Base-by-base conservation (phyloP, 2,113 vertebrate genomes). In the Tragulus kanchil region DNA sequence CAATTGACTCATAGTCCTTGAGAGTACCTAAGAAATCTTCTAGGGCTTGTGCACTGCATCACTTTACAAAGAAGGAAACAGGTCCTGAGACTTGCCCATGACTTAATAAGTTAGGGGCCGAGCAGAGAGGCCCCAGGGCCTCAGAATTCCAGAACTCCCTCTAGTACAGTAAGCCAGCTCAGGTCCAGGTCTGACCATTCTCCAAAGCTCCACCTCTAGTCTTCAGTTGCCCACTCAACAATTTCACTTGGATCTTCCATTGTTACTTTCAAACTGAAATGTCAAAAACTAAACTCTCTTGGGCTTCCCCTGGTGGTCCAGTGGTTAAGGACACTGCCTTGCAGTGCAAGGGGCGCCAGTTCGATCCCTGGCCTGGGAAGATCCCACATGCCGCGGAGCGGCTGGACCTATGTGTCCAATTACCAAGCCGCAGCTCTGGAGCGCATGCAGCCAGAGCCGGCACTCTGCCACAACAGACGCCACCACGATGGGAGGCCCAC, bases 191-290 rank as follows among this genome's bases (percentile, higher is more conserved):
- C 50, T 79, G 10, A 61, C 26, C 59, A 90, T 95, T 90, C 56
- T 90, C 58, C 69, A 42, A 89, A 45, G 75, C 26, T 95, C 69
- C 23, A 82, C n/a, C 25, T 89, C 42, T 75, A 69, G 71, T n/a
- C 69, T 92, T 90, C 28, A 85, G 1, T 85, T 88, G 45, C 48
- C 82, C n/a, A 56, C 36, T 85, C 73, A 42, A 86, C 36, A 89
- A 45, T 88, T 96, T 95, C 65, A 90, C 23, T 77, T 89, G 45
- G 13, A 56, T 79, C 45, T 91, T 95, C 45, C 64, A 65, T 56
- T 94, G 48, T 94, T 81, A 83, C 11, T 93, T 93, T 61, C 59
- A 91, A 78, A 36, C 17, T 28, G 45, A 52, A n/a, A 31, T 50
- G 59, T 85, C 17, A 91, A 89, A 93, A 82, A 52, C 21, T 9